Evolutionary conservation across 2,888 invertebrate species (phyloP), one percentile per base, ranked within the genome.

Genomic region (Lasioglossum marginatum): DNA sequence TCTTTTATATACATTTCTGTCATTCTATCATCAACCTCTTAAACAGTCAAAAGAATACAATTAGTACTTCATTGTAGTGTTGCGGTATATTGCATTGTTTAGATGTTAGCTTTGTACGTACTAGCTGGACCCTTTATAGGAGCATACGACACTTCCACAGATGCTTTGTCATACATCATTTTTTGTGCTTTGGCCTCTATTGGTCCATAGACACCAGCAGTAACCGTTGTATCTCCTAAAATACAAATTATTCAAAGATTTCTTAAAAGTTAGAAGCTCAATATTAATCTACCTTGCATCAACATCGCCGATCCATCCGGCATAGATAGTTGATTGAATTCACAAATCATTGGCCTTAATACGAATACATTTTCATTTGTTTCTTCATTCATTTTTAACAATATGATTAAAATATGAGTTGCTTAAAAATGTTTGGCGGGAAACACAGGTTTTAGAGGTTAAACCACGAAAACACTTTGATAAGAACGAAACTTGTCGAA

Each of bases 201-300:
- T 0, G 98, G 98, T 0, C 98, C 99, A 95, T 98, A 97, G 57
- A 98, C 96, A 87, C 98, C 97, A 2, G 97, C 97, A 66, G 98
- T 94, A 1, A 97, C 97, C 74, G 97, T 97, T 27, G 98, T 98
- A 86, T 97, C 97, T 19, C 98, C 98, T 98, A 93, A 71, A 57
- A 31, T 12, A 79, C 27, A 75, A 23, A 40, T 63, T 31, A 40
- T 16, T 37, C 1, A 37, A 6, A 66, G 40, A 57, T n/a, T 48
- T 48, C 48, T 5, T 6, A 19, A 19, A 45, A 63, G 16, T 5
- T 0, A 8, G 43, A 37, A 3, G 27, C 34, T 0, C 34, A 16
- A 68, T 34, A 43, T 37, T 52, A 77, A 85, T 76, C 86, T 96
- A 97, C 98, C 98, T 96, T 98, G 97, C 86, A 97, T 96, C 92